Percentiles rank a stretch among this genome's conserved stretches.
phyloP scores from a whole-genome alignment of 2,888 invertebrate species.

The Phalangium opilio region DNA sequence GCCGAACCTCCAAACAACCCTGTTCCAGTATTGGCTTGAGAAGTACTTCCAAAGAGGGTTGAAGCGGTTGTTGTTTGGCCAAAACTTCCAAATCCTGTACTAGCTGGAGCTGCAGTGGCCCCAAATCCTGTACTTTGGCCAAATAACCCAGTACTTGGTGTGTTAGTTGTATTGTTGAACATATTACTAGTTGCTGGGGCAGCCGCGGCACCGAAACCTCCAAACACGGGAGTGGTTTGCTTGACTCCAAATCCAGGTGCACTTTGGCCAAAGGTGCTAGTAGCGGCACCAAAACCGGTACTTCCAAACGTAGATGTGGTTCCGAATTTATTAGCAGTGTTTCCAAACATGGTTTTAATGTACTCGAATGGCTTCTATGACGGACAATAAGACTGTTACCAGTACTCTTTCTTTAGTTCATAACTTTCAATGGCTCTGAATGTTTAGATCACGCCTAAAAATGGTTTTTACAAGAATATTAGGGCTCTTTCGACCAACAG shows the following conservation, averaged over 20 bases:
- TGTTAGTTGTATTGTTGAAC: too few relatives aligned
- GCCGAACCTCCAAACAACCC: conserved; percentile 19
- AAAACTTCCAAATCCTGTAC: conserved; percentile 6
- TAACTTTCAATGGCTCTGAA: too few relatives aligned
- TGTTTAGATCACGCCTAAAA: too few relatives aligned
- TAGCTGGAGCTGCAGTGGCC: conserved; percentile 1
- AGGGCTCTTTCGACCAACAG: too few relatives aligned
- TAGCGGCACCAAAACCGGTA: not conserved
- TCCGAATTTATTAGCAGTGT: conserved; percentile 3
- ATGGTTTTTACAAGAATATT: too few relatives aligned
- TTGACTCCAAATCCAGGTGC: not conserved
- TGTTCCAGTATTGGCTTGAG: conserved; percentile 13
- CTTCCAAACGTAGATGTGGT: conserved; percentile 5
- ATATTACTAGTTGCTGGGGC: too few relatives aligned
- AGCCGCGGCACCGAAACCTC: too few relatives aligned
- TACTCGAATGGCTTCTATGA: too few relatives aligned
- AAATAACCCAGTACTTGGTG: not conserved
- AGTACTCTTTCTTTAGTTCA: too few relatives aligned
- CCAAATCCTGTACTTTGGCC: conserved; percentile 5
- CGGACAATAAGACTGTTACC: too few relatives aligned
- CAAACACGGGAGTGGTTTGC: too few relatives aligned
- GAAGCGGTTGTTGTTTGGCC: conserved; percentile 12
- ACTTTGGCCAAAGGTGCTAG: conserved; percentile 3
- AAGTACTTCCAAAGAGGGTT: conserved; percentile 14
- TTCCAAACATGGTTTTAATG: too few relatives aligned